Evolutionary conservation across 2,888 invertebrate species (phyloP).

Genomic region (Thymelicus acteon): DNA sequence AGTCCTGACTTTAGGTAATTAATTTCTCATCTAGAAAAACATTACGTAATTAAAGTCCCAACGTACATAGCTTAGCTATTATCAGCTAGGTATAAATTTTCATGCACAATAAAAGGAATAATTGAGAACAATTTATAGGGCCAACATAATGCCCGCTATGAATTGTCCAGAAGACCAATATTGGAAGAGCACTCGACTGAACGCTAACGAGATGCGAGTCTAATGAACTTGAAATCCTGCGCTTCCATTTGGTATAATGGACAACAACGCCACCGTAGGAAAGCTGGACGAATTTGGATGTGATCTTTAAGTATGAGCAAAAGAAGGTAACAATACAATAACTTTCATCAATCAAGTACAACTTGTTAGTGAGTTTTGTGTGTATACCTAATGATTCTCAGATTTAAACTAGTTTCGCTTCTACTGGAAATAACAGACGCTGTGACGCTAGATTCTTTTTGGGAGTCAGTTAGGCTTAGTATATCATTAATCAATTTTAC

Average conservation of each 20-base stretch:
- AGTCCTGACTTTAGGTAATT: no score
- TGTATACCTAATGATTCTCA: no score
- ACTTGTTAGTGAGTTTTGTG: no score
- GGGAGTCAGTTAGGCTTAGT: no score
- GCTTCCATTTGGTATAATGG: constrained; percentile 79
- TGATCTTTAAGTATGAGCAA: not conserved
- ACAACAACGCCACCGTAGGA: constrained; percentile 47
- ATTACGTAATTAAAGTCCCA: not conserved
- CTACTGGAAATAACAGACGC: no score
- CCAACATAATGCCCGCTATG: constrained; percentile 49
- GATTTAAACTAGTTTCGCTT: no score
- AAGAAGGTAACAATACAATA: no score
- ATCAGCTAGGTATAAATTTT: no score
- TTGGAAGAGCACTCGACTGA: constrained; percentile 79
- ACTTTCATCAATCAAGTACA: no score
- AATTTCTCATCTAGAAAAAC: not conserved
- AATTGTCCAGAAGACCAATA: constrained; percentile 73
- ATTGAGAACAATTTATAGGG: constrained; percentile 24
- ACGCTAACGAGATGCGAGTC: constrained; percentile 77
- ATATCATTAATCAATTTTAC: no score
- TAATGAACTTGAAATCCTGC: constrained; percentile 82
- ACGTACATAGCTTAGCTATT: not conserved
- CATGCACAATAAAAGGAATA: constrained; percentile 20
- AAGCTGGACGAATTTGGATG: constrained; percentile 17
- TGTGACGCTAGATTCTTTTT: no score